Evolutionary conservation across 2,888 invertebrate genomes (phyloP).

Genomic region (Poecilobothrus nobilitatus): DNA sequence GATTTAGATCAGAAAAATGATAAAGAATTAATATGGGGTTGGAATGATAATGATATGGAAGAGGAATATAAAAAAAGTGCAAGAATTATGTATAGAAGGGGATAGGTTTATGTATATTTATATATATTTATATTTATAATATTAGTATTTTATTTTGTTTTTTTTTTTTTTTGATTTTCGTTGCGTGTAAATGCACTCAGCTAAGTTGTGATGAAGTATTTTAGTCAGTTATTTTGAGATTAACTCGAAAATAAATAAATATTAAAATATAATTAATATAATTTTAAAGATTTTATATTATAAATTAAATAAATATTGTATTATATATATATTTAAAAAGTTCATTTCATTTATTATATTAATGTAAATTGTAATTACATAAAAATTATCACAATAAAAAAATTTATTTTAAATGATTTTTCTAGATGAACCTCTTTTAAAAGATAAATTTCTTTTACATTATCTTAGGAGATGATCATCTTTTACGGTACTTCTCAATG

Average conservation of each 20-base stretch:
- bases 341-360: too few relatives aligned
- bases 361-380: too few relatives aligned
- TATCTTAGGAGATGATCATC: too few relatives aligned
- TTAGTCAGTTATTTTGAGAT: slow-evolving; percentile 13
- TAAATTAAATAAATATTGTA: too few relatives aligned
- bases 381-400: too few relatives aligned
- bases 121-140: slow-evolving; percentile 10
- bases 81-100: slow-evolving; percentile 33
- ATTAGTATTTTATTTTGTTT: not conserved
- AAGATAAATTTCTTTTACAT: too few relatives aligned
- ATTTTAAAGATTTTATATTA: slow-evolving; percentile 5
- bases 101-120: slow-evolving; percentile 26
- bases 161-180: too few relatives aligned
- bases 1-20: slow-evolving; percentile 41
- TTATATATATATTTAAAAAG: too few relatives aligned
- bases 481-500: too few relatives aligned
- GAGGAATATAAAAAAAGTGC: slow-evolving; percentile 56
- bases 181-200: not conserved
- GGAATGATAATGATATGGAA: slow-evolving; percentile 70
- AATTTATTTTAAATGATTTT: too few relatives aligned
- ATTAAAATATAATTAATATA: slow-evolving; percentile 14
- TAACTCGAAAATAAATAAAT: not conserved
- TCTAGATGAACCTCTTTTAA: too few relatives aligned
- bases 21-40: slow-evolving; percentile 64
- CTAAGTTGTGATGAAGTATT: not conserved